phyloP scores from a whole-genome alignment of 2,888 invertebrate species.

The Hemistola chrysoprasaria region DNA sequence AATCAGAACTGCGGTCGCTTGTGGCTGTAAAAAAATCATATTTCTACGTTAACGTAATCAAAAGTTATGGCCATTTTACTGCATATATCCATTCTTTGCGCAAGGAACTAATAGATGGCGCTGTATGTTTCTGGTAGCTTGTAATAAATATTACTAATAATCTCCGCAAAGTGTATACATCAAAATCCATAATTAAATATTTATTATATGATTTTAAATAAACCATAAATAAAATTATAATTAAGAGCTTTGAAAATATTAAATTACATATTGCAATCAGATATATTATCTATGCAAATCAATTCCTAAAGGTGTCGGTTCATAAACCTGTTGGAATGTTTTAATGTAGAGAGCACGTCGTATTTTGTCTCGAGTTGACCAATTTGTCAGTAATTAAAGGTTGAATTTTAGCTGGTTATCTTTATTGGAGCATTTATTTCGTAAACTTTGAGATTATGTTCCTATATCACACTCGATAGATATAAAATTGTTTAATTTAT shows the following conservation, averaged over 20 bases:
- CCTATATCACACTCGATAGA: constrained; percentile 14
- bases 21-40: too few species aligned
- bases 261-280: constrained; percentile 28
- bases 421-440: constrained; percentile 53
- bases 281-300: constrained; percentile 18
- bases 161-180: too few species aligned
- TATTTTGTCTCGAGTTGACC: constrained; percentile 44
- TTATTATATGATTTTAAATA: too few species aligned
- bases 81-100: too few species aligned
- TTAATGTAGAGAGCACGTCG: constrained; percentile 39
- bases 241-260: constrained; percentile 27
- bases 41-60: too few species aligned
- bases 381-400: constrained; percentile 67
- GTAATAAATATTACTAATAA: too few species aligned
- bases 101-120: too few species aligned
- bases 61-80: too few species aligned
- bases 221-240: too few species aligned
- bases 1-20: too few species aligned
- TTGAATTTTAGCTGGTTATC: constrained; percentile 46
- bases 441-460: constrained; percentile 44
- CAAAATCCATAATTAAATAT: too few species aligned
- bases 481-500: constrained; percentile 25
- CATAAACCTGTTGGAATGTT: constrained; percentile 27
- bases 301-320: constrained; percentile 10
- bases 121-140: too few species aligned